phyloP scores from a whole-genome alignment of 1,140 invertebrate genomes.

The Harpegnathos saltator region DNA sequence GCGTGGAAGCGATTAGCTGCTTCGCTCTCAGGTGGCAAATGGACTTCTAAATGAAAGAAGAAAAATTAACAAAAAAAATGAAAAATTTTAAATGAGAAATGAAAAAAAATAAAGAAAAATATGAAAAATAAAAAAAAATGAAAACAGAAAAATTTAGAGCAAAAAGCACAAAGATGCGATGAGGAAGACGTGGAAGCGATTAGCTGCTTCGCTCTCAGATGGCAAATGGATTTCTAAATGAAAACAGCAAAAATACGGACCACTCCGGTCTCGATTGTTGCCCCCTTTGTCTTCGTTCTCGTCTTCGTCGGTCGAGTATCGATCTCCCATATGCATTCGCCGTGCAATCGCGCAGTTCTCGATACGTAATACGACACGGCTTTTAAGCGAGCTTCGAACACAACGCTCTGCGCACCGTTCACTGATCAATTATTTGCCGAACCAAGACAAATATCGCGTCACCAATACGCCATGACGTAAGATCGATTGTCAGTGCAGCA shows the following conservation, averaged over 20 bases:
- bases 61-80: too few relatives aligned
- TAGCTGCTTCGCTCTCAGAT: too few relatives aligned
- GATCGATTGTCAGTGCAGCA: conserved; percentile 29
- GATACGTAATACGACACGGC: conserved; percentile 55
- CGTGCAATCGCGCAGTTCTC: conserved; percentile 41
- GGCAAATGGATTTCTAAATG: not conserved
- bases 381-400: conserved; percentile 54
- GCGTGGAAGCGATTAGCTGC: not conserved
- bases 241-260: conserved; percentile 14
- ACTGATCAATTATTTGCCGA: conserved; percentile 45
- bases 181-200: too few relatives aligned
- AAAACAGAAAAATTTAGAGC: too few relatives aligned
- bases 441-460: conserved; percentile 48
- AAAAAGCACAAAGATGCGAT: too few relatives aligned
- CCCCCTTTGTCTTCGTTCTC: conserved; percentile 30
- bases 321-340: conserved; percentile 46
- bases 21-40: too few relatives aligned
- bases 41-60: too few relatives aligned
- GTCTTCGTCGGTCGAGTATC: conserved; percentile 46
- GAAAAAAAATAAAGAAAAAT: too few relatives aligned
- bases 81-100: too few relatives aligned
- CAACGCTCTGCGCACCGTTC: conserved; percentile 24
- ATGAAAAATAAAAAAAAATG: too few relatives aligned
- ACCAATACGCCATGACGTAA: conserved; percentile 41
- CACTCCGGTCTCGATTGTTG: conserved; percentile 25